Base-by-base conservation (phyloP, 2,113 vertebrate species). In the Sarotherodon lohbergeri region DNA sequence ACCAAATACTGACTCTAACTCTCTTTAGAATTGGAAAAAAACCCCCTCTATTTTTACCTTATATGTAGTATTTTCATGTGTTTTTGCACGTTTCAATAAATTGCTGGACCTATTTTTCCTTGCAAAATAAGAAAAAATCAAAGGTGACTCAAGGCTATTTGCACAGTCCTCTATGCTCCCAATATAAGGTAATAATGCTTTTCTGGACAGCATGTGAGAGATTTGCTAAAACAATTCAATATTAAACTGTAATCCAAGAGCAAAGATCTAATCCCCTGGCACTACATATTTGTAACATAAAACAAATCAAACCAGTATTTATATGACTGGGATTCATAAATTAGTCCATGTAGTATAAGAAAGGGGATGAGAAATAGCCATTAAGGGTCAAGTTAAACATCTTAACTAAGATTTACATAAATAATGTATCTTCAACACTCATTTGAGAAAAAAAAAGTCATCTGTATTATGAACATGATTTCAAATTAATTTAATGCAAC, bases 151-250 rank as follows among this genome's bases (percentile, higher is more conserved):
- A 68, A 41, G 11, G 9, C 6, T 68, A 66, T 68, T 68, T 68
- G 63, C 2, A 81, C 16, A 63, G 52, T 56, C 6, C 63, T 13
- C 19, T 57, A 80, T 55, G 50, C 41, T 61, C 79, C 39, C 79
- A 83, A 84, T 39, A 73, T 46, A 76, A 81, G 63, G 48, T 84
- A 57, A 90, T 91, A 81, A 81, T 71, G 19, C 86, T 86, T 91
- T 41, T 54, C 48, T 79, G 56, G 54, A 59, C 32, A 46, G 54
- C 48, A 86, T 57, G 61, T 81, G 81, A 22, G 9, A 87, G 73
- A 86, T 17, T 81, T 80, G 61, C 81, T 84, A 43, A 82, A 89
- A 56, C 81, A 83, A 87, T 86, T 73, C 63, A 17, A 12, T 14
- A 55, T 63, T 78, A 73, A 86, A 63, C 43, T 48, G 43, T 76